Evolutionary conservation across 2,113 vertebrate genomes (phyloP).

Genomic region (Sinocyclocheilus anshuiensis): DNA sequence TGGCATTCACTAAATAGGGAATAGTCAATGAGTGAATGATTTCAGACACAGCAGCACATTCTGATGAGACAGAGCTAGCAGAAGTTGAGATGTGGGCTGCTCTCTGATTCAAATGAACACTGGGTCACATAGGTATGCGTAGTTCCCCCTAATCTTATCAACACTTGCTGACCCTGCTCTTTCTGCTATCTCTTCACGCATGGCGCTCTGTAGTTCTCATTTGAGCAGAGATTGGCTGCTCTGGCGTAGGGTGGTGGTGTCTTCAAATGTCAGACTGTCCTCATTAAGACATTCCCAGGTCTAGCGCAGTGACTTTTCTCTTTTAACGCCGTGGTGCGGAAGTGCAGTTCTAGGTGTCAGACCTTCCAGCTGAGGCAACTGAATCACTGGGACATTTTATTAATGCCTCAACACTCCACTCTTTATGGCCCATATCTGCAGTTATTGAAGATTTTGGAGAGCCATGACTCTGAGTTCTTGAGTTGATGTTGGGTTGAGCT

Average conservation of each 20-base stretch:
- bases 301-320: not conserved
- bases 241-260: not conserved
- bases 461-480: not conserved
- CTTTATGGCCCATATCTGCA: not conserved
- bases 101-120: not conserved
- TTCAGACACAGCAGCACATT: not conserved
- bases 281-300: slow-evolving; percentile 41
- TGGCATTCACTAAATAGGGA: not conserved
- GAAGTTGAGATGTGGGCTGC: not conserved
- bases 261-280: slow-evolving; percentile 55
- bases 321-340: not conserved
- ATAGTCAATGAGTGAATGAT: not conserved
- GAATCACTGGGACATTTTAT: slow-evolving; percentile 8
- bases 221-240: slow-evolving; percentile 30
- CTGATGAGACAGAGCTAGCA: not conserved
- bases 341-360: slow-evolving; percentile 13
- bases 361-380: not conserved
- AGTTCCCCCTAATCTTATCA: not conserved
- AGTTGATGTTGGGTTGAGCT: not conserved
- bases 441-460: not conserved
- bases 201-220: slow-evolving; percentile 31
- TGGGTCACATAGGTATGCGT: not conserved
- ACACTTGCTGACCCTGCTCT: not conserved
- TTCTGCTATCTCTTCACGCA: not conserved
- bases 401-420: slow-evolving; percentile 19